Evolutionary conservation across 2,113 vertebrate genomes (phyloP).

Genomic region (Mystacornis crossleyi): DNA sequence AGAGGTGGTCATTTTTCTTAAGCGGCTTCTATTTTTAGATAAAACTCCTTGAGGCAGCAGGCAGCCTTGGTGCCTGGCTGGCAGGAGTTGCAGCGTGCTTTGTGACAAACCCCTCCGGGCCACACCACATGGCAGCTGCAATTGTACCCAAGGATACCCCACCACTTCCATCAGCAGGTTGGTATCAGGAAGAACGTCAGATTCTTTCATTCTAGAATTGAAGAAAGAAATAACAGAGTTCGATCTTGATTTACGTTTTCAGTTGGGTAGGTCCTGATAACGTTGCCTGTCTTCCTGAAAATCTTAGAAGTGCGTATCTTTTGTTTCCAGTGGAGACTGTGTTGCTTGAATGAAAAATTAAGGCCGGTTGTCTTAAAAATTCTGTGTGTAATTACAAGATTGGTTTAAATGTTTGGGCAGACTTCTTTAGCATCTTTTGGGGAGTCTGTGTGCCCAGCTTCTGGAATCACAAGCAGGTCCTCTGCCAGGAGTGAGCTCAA

Average conservation of each 20-base stretch:
- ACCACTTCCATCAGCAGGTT: not conserved
- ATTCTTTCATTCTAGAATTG: not conserved
- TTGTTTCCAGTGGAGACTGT: not conserved
- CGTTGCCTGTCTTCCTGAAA: not conserved
- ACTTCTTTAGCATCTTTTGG: not conserved
- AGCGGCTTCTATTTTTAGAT: conserved; percentile 55
- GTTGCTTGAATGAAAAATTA: not conserved
- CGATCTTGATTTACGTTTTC: not conserved
- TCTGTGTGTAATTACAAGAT: not conserved
- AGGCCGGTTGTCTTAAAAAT: not conserved
- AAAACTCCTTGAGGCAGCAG: not conserved
- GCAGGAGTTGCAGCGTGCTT: not conserved
- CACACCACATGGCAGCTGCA: not conserved
- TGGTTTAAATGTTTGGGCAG: not conserved
- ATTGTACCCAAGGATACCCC: not conserved
- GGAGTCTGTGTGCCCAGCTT: not conserved
- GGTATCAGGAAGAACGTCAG: not conserved
- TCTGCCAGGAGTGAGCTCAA: not conserved
- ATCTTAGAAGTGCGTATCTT: not conserved
- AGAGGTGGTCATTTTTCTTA: conserved; percentile 60
- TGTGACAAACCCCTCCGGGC: not conserved
- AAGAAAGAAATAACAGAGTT: not conserved
- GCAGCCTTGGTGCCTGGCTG: not conserved
- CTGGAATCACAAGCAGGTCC: not conserved
- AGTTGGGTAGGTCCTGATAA: not conserved